Base-by-base conservation (phyloP, 2,797 vertebrate species). In the Alfaro cultratus region DNA sequence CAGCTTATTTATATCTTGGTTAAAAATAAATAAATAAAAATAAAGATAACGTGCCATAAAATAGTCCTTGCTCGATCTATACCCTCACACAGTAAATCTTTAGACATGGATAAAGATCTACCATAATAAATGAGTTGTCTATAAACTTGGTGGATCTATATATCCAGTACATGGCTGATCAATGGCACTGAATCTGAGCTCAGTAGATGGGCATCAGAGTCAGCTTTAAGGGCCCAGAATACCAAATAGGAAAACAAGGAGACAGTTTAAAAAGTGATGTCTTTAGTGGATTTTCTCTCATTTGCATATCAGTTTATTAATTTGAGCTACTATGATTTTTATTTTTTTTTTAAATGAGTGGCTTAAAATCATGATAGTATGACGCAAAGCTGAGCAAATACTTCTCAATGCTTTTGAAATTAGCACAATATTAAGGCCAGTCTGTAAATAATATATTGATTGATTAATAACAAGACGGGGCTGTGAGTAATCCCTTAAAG, bases 141-240 rank as follows among this genome's bases (percentile, higher is more conserved):
- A 94, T 95, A 93, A 82, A 95, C 94, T 93, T 86, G 80, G 77
- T 89, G 82, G 89, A 94, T 94, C 93, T 82, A 93, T 95, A 94
- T 92, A 93, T 95, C 92, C 91, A 94, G 92, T 94, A 88, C 90
- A 91, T 94, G 86, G 57, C 75, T 91, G 89, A 88, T 95, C 91
- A 34, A 95, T 94, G 89, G 85, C 87, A 85, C 91, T 94, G 87
- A 94, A 94, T 93, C 90, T 89, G 88, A 90, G 86, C 85, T 86
- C 79, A 74, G 86, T 73, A 80, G 89, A 91, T 79, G 84, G 87
- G 93, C 85, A 91, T 86, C 75, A n/a, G n/a, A n/a, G n/a, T 81
- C 81, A 31, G 60, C 77, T 51, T 51, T 39, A 60, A 18, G 39
- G 45, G 39, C 23, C 39, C 4, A 23, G 47, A 67, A 1, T 46